Evolutionary conservation across 2,888 invertebrate species (phyloP).

Genomic region (Gasteruption jaculator): DNA sequence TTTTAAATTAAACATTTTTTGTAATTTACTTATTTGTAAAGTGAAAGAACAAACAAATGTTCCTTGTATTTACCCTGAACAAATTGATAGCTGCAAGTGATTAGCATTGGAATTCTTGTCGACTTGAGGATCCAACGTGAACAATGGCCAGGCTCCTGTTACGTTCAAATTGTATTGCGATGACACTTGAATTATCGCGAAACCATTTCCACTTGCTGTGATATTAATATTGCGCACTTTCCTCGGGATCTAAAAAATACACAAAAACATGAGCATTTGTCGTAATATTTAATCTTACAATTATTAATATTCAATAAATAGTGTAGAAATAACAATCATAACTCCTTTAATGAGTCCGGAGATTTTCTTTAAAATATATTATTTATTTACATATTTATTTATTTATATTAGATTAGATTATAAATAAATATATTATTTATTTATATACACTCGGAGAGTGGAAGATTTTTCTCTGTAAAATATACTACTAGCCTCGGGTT

Average conservation of each 20-base stretch:
- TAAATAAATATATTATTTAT: slow-evolving; percentile 2
- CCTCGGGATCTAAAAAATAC: slow-evolving; percentile 51
- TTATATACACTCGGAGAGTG: too few relatives aligned
- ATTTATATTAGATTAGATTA: too few relatives aligned
- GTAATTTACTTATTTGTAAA: too few relatives aligned
- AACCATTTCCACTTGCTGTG: slow-evolving; percentile 74
- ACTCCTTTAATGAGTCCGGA: too few relatives aligned
- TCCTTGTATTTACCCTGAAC: slow-evolving; percentile 61
- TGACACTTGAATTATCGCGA: slow-evolving; percentile 72
- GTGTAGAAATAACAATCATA: too few relatives aligned
- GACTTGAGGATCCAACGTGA: slow-evolving; percentile 80
- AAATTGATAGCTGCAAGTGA: slow-evolving; percentile 76
- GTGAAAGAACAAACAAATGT: too few relatives aligned
- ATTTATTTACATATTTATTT: too few relatives aligned
- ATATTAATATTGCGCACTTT: slow-evolving; percentile 65
- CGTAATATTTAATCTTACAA: neutral
- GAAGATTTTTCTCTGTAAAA: too few relatives aligned
- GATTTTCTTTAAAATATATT: too few relatives aligned
- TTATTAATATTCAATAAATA: neutral
- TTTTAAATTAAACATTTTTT: slow-evolving; percentile 1
- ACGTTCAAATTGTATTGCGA: slow-evolving; percentile 82
- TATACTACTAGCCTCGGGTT: too few relatives aligned
- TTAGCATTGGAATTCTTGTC: slow-evolving; percentile 74
- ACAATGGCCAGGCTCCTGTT: slow-evolving; percentile 82
- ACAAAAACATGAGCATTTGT: too few relatives aligned